phyloP scores from a whole-genome alignment of 1,140 invertebrate genomes.

The Caenorhabditis brenneri region DNA sequence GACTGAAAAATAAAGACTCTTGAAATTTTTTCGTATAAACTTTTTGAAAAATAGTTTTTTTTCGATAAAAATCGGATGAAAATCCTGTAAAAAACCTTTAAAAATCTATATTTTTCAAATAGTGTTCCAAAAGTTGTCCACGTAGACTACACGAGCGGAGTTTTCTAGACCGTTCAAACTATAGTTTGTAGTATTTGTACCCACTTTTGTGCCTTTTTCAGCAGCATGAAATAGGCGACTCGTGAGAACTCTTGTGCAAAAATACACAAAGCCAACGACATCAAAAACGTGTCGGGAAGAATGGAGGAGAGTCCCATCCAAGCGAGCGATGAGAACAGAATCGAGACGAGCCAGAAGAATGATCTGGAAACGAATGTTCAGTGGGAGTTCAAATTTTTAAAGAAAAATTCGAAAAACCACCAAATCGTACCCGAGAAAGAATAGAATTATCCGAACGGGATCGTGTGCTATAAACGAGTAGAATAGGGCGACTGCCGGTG shows the following conservation, averaged over 20 bases:
- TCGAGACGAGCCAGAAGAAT: conserved; percentile 57
- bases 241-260: conserved; percentile 16
- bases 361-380: conserved; percentile 39
- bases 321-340: conserved; percentile 52
- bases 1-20: too few relatives aligned
- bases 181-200: background rate
- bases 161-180: background rate
- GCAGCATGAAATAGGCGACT: conserved; percentile 40
- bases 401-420: too few relatives aligned
- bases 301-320: conserved; percentile 1
- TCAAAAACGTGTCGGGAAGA: background rate
- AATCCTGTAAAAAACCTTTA: too few relatives aligned
- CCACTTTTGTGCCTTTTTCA: conserved; percentile 39
- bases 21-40: background rate
- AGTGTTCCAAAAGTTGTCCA: too few relatives aligned
- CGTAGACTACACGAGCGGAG: too few relatives aligned
- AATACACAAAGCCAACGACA: background rate
- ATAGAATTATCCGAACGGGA: conserved; percentile 55
- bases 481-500: conserved; percentile 52
- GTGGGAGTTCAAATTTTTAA: background rate
- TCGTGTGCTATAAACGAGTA: conserved; percentile 53
- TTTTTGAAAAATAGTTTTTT: background rate
- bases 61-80: too few relatives aligned
- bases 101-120: too few relatives aligned
- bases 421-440: conserved; percentile 56